phyloP scores from a whole-genome alignment of 2,113 vertebrate species.

The Chroicocephalus ridibundus region DNA sequence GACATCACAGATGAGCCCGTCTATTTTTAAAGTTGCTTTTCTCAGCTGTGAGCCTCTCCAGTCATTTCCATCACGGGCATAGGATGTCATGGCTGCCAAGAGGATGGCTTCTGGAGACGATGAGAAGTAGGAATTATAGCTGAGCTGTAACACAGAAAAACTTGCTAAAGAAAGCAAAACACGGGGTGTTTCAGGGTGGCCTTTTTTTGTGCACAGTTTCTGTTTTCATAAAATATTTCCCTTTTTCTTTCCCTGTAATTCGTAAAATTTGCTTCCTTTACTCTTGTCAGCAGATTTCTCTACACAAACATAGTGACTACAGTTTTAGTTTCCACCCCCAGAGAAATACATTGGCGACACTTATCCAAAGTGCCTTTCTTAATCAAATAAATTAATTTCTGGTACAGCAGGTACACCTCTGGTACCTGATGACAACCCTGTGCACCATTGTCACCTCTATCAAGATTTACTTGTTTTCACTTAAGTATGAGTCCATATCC shows the following conservation, averaged over 20 bases:
- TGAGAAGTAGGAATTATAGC: not conserved
- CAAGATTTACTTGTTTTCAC: not conserved
- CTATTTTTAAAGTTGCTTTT: conserved; percentile 40
- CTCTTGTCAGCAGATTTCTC: not conserved
- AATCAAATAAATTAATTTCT: not conserved
- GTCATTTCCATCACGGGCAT: not conserved
- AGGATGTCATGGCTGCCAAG: not conserved
- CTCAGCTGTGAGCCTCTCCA: not conserved
- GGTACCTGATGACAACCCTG: not conserved
- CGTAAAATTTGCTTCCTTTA: not conserved
- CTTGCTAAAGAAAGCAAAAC: not conserved
- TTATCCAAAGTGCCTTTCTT: not conserved
- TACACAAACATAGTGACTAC: not conserved
- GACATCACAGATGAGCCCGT: not conserved
- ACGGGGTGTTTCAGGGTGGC: not conserved
- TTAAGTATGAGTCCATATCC: not conserved
- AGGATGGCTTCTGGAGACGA: not conserved
- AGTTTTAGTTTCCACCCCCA: not conserved
- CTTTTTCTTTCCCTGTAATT: not conserved
- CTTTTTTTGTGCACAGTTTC: not conserved
- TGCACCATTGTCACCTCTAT: not conserved
- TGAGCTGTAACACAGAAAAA: not conserved
- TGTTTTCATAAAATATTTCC: not conserved
- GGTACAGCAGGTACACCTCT: not conserved
- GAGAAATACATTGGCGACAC: not conserved